A percentile compares a stretch with the other conserved stretches of the same genome.
Evolutionary conservation across 1,140 invertebrate species (phyloP).

Genomic region (Parasteatoda tepidariorum): DNA sequence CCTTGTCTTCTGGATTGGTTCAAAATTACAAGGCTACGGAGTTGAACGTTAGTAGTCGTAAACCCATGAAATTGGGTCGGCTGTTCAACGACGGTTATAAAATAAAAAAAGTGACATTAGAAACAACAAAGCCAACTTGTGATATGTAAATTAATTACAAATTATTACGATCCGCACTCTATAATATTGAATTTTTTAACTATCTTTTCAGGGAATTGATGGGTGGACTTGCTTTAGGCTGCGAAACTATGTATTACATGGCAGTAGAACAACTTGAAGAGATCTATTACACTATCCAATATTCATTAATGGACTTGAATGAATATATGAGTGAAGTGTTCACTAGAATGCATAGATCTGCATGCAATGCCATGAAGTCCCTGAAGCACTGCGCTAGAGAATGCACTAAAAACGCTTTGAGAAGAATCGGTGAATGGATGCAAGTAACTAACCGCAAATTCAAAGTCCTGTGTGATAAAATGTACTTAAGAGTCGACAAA

Average conservation of each 20-base stretch:
- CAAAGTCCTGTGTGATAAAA: neutral
- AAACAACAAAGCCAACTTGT: too few relatives aligned
- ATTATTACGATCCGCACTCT: too few relatives aligned
- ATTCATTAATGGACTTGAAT: neutral
- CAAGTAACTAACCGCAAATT: neutral
- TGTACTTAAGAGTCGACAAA: constrained; percentile 19
- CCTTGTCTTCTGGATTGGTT: too few relatives aligned
- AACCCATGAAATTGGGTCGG: too few relatives aligned
- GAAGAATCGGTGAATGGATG: neutral
- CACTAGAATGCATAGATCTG: neutral
- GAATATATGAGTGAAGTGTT: neutral
- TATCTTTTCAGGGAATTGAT: constrained; percentile 10
- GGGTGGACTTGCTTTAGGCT: neutral
- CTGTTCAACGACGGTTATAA: too few relatives aligned
- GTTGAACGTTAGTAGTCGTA: too few relatives aligned
- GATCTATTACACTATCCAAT: constrained; percentile 3
- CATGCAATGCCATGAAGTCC: neutral
- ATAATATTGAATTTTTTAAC: too few relatives aligned
- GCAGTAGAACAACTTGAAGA: constrained; percentile 19
- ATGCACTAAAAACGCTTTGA: neutral
- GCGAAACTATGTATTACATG: constrained; percentile 25
- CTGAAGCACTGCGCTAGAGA: neutral
- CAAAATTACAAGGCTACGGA: too few relatives aligned
- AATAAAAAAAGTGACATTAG: too few relatives aligned
- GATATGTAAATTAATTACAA: too few relatives aligned